Base-by-base conservation (phyloP, 1,140 invertebrate species). In the Penaeus japonicus region DNA sequence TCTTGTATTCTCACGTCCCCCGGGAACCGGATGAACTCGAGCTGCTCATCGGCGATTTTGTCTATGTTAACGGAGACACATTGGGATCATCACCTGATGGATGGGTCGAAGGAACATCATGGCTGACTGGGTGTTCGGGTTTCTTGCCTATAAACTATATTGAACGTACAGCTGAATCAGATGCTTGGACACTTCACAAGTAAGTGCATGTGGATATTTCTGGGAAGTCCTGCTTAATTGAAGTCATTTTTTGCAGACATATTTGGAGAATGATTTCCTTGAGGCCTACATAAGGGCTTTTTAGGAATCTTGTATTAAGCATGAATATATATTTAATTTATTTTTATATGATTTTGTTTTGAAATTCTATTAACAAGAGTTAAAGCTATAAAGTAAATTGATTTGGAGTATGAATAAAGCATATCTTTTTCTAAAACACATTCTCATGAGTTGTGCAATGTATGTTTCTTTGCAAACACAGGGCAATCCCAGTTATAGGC, bases 141-240 rank as follows among this genome's bases (percentile, higher is more conserved):
- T 95, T 95, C 91, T 93, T 98, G 90, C 97, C 97, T 0, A 94
- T 95, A 73, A 96, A 96, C 91, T 97, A 96, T 90, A 97, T 96
- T 0, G 95, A 95, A 92, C 94, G 96, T 57, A 96, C 96, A 0
- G 95, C 96, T 0, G 97, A 98, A 91, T 97, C 96, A 2, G 96
- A 97, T 93, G 96, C 96, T 1, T 98, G 97, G 97, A 97, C 96
- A 5, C 92, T 97, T 53, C 97, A 98, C 91, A 94, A 95, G 92
- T 93, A 90, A 90, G 80, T 32, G 5, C 10, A 15, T 47, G 47
- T 47, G 10, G 18, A 75, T 53, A 65, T 35, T 17, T 84, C 27
- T 84, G 82, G 15, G 39, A 17, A 47, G 47, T 1, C 5, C 1
- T 47, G 47, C 15, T 47, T 47, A 15, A 12, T 47, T 47, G 15